Evolutionary conservation across 1,140 invertebrate species (phyloP).

Genomic region (Prorops nasuta): DNA sequence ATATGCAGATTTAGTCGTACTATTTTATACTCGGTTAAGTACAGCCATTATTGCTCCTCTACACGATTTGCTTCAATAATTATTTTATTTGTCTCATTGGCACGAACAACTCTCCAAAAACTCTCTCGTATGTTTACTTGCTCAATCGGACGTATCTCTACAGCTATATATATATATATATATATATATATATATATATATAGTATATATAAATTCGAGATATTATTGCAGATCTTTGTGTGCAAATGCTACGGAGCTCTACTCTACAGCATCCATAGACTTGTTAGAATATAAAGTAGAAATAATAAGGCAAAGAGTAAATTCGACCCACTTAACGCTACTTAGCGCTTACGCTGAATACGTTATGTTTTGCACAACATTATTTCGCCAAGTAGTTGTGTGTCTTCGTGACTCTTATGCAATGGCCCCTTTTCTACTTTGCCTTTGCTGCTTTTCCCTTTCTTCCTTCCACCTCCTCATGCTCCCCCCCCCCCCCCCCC

Average conservation of each 20-base stretch:
- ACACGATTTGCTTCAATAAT: too few relatives aligned
- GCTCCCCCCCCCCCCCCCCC: neutral
- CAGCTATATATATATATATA: too few relatives aligned
- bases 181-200: neutral
- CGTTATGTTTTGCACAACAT: conserved; percentile 56
- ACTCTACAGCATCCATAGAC: neutral
- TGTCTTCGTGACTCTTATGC: conserved; percentile 32
- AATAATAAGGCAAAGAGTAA: conserved; percentile 56
- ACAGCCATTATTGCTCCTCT: too few relatives aligned
- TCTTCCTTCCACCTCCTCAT: neutral
- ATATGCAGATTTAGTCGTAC: conserved; percentile 46
- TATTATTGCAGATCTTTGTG: neutral
- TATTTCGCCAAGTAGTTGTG: conserved; percentile 34
- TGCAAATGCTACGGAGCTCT: too few relatives aligned
- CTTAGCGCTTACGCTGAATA: conserved; percentile 55
- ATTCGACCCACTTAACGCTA: conserved; percentile 56
- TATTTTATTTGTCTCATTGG: too few relatives aligned
- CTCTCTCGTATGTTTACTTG: too few relatives aligned
- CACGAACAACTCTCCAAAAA: too few relatives aligned
- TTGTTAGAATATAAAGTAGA: conserved; percentile 56
- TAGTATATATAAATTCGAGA: neutral
- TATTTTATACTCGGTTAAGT: too few relatives aligned
- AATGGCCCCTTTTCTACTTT: conserved; percentile 13
- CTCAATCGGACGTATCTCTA: too few relatives aligned
- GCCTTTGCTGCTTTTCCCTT: neutral